Evolutionary conservation across 2,113 vertebrate genomes (phyloP), one percentile per base, ranked within the genome.

Genomic region (Theristicus caerulescens): DNA sequence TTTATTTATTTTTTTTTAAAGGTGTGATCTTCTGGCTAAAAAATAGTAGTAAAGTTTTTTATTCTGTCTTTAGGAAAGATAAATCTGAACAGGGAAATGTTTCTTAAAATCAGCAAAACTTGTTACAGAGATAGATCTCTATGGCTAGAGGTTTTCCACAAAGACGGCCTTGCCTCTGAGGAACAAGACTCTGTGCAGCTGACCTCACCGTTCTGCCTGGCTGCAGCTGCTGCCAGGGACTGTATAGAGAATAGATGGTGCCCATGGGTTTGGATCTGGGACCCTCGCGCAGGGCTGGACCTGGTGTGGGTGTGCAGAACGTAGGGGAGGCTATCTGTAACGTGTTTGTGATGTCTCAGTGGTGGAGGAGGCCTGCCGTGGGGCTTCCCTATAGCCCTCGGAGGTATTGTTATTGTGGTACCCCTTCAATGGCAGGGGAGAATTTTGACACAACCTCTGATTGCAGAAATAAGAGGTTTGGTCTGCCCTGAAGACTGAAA

Each of bases 261-360:
- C 31, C 55, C 7, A 0, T 25, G 69, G 51, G 27, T 29, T 22
- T 80, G 92, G 66, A 22, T 21, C 31, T 54, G 71, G 31, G 47
- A 42, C 3, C 9, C 13, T 4, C 4, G 31, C 2, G 26, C 14
- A n/a, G 69, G 32, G 24, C 61, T 82, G 81, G 47, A 51, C 20
- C 16, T 44, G 70, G 22, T 4, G 1, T 49, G 86, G 71, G 17
- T 47, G 44, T 55, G 51, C 54, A 80, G 87, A 82, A 36, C 21
- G 6, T 1, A 11, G 21, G 25, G 14, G 38, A 71, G 13, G 29
- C 18, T 26, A 4, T 40, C 29, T 1, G 0, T 27, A 2, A 36
- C 1, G 7, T 62, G 9, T 40, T 47, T 46, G 29, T 38, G 72
- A 10, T n/a, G 10, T 16, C 27, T 86, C 9, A 1, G 4, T 4